A percentile compares a stretch with the other conserved stretches of the same genome.
phyloP scores from a whole-genome alignment of 1,140 invertebrate species.

The Samia ricini region DNA sequence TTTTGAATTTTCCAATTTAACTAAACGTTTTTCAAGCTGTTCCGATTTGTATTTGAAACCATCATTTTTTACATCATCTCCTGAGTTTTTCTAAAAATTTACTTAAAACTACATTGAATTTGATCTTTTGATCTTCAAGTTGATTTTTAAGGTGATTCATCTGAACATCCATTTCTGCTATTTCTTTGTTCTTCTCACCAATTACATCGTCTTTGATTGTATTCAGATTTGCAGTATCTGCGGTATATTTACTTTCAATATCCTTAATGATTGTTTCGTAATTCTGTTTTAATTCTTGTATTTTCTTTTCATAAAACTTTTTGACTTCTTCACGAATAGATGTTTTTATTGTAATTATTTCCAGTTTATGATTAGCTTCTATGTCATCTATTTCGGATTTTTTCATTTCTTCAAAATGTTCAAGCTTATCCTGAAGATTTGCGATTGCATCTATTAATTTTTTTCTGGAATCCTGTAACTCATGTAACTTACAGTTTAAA shows the following conservation, averaged over 20 bases:
- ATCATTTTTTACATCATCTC: constrained; percentile 27
- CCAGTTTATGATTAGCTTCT: constrained; percentile 47
- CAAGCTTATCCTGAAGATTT: constrained; percentile 44
- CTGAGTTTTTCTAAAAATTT: constrained; percentile 42
- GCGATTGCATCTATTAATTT: constrained; percentile 42
- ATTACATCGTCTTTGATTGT: constrained; percentile 31
- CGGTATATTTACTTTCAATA: constrained; percentile 27
- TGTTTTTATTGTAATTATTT: constrained; percentile 44
- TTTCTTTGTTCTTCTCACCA: constrained; percentile 45
- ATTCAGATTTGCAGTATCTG: constrained; percentile 31
- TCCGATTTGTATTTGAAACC: constrained; percentile 32
- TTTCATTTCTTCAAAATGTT: constrained; percentile 43
- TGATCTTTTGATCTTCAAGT: constrained; percentile 43
- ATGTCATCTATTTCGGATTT: constrained; percentile 51
- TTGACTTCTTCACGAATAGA: constrained; percentile 35
- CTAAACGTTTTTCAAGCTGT: constrained; percentile 49
- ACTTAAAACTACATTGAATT: constrained; percentile 36
- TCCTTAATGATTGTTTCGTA: constrained; percentile 41
- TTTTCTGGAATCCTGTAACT: constrained; percentile 45
- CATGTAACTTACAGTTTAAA: constrained; percentile 47
- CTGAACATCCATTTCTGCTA: constrained; percentile 41
- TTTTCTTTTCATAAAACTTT: constrained; percentile 41
- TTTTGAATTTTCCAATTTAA: constrained; percentile 51
- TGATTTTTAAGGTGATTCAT: constrained; percentile 35
- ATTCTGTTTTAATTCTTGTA: constrained; percentile 37